A percentile compares a stretch with the other conserved stretches of the same genome.
phyloP scores from a whole-genome alignment of 2,113 vertebrate genomes.

The Bagarius yarrelli region DNA sequence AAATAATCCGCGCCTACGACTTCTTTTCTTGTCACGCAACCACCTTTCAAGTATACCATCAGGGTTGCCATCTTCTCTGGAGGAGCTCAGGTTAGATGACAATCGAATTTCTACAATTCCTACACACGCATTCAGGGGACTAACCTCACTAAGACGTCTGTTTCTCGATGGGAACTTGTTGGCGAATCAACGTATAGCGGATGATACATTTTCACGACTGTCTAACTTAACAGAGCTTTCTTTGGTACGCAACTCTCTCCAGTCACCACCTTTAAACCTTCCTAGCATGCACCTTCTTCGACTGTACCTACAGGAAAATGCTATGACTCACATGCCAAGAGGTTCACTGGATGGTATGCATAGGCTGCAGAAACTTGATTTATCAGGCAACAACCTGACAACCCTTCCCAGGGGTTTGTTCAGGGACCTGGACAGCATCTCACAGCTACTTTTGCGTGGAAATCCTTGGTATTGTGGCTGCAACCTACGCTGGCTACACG shows the following conservation, averaged over 20 bases:
- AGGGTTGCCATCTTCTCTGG: constrained; percentile 83
- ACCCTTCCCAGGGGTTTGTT: constrained; percentile 84
- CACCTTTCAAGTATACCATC: constrained; percentile 92
- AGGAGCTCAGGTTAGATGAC: constrained; percentile 89
- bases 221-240: constrained; percentile 91
- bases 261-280: constrained; percentile 83
- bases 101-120: constrained; percentile 94
- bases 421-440: constrained; percentile 82
- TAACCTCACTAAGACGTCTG: constrained; percentile 81
- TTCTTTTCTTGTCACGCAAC: constrained; percentile 89
- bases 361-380: constrained; percentile 79
- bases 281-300: constrained; percentile 81
- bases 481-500: constrained; percentile 86
- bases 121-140: constrained; percentile 86
- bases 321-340: constrained; percentile 85
- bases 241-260: constrained; percentile 87
- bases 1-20: constrained; percentile 77
- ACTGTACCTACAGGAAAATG: constrained; percentile 90
- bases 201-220: constrained; percentile 90
- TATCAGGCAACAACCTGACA: constrained; percentile 94
- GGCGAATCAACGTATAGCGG: constrained; percentile 92
- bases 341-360: constrained; percentile 81
- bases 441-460: constrained; percentile 82
- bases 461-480: constrained; percentile 96
- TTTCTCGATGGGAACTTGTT: constrained; percentile 92